A percentile compares a stretch with the other conserved stretches of the same genome.
Conservation (phyloP, 2,113 vertebrate genomes). For the Micromys minutus region DNA sequence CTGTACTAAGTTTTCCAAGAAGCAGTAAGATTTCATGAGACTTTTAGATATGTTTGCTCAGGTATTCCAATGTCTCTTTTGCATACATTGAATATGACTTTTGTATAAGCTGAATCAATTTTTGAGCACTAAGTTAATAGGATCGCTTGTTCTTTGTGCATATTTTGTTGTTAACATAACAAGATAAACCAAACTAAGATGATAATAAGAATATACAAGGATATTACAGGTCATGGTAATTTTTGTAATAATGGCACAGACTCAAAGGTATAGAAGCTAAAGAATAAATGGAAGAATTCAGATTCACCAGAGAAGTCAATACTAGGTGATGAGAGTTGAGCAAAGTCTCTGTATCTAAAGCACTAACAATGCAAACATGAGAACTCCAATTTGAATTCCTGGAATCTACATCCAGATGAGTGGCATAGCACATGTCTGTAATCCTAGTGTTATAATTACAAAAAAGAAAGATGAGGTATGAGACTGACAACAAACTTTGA, state of each 20-base stretch:
- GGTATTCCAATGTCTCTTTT: background rate
- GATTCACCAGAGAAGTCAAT: background rate
- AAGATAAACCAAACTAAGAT: background rate
- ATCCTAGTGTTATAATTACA: background rate
- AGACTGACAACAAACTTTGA: background rate
- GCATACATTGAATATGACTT: too few relatives aligned
- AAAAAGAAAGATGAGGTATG: background rate
- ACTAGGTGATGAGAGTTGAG: fast-evolving
- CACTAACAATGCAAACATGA: too few relatives aligned
- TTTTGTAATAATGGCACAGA: background rate
- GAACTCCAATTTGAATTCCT: background rate
- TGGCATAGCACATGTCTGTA: background rate
- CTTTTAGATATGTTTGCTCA: background rate
- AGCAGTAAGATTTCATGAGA: background rate
- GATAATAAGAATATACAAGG: background rate
- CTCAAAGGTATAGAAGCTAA: background rate
- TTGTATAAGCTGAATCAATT: background rate
- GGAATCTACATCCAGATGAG: too few relatives aligned
- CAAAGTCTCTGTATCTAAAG: background rate
- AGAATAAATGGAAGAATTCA: background rate
- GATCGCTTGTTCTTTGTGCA: background rate
- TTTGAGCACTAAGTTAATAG: background rate
- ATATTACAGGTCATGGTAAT: background rate
- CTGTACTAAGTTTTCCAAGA: background rate
- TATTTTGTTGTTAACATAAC: background rate